Percentiles rank a stretch among this genome's conserved stretches.
phyloP scores from a whole-genome alignment of 2,113 vertebrate genomes.

The Xenus cinereus region DNA sequence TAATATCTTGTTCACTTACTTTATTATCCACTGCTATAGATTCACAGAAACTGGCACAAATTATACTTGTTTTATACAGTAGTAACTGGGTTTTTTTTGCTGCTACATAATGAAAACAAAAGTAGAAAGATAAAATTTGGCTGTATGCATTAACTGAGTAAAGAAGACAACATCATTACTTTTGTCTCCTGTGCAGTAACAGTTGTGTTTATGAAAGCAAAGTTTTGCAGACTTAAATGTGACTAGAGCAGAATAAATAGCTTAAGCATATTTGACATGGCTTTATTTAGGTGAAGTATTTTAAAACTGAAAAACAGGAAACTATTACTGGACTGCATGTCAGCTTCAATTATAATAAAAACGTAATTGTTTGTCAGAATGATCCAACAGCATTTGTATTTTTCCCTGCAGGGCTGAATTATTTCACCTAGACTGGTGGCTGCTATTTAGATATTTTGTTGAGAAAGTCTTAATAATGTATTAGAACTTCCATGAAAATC shows the following conservation, averaged over 20 bases:
- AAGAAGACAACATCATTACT: background rate
- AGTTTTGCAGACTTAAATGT: background rate
- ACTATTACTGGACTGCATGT: background rate
- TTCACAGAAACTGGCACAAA: background rate
- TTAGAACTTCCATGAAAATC: background rate
- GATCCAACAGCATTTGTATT: background rate
- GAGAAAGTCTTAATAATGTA: background rate
- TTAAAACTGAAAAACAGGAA: conserved; percentile 44
- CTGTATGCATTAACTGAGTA: background rate
- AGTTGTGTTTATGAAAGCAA: background rate
- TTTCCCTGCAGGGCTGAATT: conserved; percentile 13
- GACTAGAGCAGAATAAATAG: background rate
- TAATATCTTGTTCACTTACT: background rate
- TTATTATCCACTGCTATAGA: background rate
- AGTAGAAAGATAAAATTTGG: background rate
- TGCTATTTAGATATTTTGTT: background rate
- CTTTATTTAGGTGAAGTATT: conserved; percentile 33
- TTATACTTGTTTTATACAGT: background rate
- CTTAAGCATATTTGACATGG: background rate
- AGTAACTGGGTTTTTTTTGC: background rate
- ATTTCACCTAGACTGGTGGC: background rate
- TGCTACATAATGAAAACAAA: background rate
- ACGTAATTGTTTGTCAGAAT: background rate
- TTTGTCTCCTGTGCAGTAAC: background rate
- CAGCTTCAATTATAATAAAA: conserved; percentile 31